Evolutionary conservation across 2,888 invertebrate genomes (phyloP).

Genomic region (Cephus pygmeus): DNA sequence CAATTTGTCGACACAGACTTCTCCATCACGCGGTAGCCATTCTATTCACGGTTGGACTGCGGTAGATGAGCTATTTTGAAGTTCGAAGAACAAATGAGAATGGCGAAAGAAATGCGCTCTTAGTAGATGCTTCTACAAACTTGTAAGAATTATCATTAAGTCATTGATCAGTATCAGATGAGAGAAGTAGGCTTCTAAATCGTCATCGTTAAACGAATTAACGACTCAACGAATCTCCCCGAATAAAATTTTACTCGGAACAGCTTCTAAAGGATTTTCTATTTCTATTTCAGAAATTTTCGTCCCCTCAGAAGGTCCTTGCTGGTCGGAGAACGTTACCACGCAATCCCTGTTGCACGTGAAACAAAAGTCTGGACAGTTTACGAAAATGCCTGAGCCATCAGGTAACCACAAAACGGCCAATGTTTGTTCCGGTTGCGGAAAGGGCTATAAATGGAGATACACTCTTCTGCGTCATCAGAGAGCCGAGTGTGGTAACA

Average conservation of each 20-base stretch:
- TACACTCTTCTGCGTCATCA: constrained; percentile 43
- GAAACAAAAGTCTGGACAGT: neutral
- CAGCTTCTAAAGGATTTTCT: neutral
- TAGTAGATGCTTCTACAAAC: neutral
- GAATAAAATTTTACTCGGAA: neutral
- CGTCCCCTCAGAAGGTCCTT: neutral
- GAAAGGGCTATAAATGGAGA: constrained; percentile 42
- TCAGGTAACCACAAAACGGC: neutral
- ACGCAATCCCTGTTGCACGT: neutral
- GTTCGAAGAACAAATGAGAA: neutral
- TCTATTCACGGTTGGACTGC: too few relatives aligned
- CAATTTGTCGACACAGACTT: constrained; percentile 51
- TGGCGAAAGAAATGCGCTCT: neutral
- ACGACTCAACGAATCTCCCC: neutral
- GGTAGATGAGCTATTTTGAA: neutral
- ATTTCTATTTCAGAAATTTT: neutral
- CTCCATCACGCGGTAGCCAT: constrained; percentile 34
- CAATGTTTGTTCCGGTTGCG: constrained; percentile 38
- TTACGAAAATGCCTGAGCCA: neutral
- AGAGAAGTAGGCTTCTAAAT: neutral
- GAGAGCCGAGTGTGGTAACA: constrained; percentile 53
- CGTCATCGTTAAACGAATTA: neutral
- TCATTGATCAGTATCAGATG: neutral
- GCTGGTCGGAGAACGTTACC: neutral
- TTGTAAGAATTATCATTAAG: neutral